A percentile compares a stretch with the other conserved stretches of the same genome.
Evolutionary conservation across 2,113 vertebrate genomes (phyloP).

Genomic region (Puntigrus tetrazona): DNA sequence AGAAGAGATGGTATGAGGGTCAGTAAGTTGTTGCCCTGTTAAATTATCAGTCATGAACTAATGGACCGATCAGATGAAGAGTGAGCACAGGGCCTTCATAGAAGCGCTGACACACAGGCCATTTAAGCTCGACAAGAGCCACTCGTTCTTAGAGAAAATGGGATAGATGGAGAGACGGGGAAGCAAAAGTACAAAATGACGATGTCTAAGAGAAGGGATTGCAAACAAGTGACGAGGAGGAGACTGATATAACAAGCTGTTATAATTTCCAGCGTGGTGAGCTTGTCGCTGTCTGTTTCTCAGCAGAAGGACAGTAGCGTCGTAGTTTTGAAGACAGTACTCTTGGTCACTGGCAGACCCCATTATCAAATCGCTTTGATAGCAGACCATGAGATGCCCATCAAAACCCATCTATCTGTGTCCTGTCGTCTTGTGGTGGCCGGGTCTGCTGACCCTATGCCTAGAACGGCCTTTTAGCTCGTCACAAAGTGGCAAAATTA

Average conservation of each 20-base stretch:
- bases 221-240: neutral
- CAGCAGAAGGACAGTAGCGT: neutral
- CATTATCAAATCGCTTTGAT: neutral
- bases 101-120: neutral
- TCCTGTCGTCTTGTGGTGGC: neutral
- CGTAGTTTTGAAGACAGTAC: neutral
- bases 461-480: neutral
- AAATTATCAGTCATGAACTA: neutral
- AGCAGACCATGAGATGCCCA: neutral
- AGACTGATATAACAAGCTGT: neutral
- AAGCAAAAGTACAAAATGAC: neutral
- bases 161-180: neutral
- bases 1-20: neutral
- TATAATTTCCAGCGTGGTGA: neutral
- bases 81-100: neutral
- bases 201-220: neutral
- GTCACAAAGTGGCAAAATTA: neutral
- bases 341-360: neutral
- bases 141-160: neutral
- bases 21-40: neutral
- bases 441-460: neutral
- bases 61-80: neutral
- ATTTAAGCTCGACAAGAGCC: neutral
- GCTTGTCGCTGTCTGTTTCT: neutral
- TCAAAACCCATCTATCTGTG: slow-evolving; percentile 10